Conservation (phyloP, 2,797 vertebrate genomes). For the Cossypha caffra region DNA sequence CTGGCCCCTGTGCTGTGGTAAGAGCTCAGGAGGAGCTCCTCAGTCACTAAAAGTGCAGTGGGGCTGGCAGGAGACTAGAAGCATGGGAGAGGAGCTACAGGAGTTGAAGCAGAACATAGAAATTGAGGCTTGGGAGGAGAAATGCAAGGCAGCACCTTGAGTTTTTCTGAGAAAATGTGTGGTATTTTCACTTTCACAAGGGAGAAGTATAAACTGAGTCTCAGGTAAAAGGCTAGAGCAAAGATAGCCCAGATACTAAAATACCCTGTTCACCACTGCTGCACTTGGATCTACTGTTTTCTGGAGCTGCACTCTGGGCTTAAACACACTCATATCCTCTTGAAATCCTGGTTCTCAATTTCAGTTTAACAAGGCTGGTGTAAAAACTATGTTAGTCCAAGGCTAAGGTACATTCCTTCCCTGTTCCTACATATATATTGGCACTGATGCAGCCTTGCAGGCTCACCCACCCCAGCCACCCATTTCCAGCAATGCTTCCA, state of each 20-base stretch:
- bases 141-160: background rate
- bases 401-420: background rate
- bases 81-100: accelerated
- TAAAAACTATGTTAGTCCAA: background rate
- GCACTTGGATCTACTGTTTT: background rate
- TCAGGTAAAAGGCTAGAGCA: background rate
- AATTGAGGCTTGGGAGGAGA: background rate
- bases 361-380: background rate
- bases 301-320: accelerated
- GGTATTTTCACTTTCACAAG: background rate
- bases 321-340: background rate
- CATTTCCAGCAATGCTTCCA: background rate
- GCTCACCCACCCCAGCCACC: background rate
- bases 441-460: background rate
- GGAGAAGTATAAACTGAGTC: background rate
- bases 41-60: background rate
- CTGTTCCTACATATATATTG: background rate
- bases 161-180: background rate
- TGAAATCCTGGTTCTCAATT: background rate
- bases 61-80: background rate
- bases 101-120: background rate
- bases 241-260: background rate
- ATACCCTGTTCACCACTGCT: background rate
- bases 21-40: background rate
- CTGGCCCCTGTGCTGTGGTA: background rate